Evolutionary conservation across 2,888 invertebrate species (phyloP).

Genomic region (Pachymerium ferrugineum): DNA sequence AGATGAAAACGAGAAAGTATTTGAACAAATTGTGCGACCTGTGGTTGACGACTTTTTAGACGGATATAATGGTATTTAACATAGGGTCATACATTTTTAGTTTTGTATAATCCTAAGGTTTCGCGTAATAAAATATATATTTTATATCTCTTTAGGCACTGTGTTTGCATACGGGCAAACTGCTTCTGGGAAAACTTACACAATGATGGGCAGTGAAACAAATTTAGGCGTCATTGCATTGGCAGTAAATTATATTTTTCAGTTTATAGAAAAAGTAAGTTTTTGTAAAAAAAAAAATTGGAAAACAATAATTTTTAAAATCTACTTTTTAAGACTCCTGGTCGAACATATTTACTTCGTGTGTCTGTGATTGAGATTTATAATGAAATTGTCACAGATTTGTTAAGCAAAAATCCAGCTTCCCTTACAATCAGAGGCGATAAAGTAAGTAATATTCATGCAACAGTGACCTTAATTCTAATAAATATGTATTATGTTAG

Average conservation of each 20-base stretch:
- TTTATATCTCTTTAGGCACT: slow-evolving; percentile 56
- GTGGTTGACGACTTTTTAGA: not conserved
- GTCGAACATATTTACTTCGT: slow-evolving; percentile 71
- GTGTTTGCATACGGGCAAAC: slow-evolving; percentile 90
- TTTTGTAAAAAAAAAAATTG: not conserved
- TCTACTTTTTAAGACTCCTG: slow-evolving; percentile 47
- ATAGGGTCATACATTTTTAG: not conserved
- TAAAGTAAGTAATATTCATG: slow-evolving; percentile 24
- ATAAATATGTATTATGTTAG: slow-evolving; percentile 48
- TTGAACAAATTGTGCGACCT: not conserved
- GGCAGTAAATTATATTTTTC: slow-evolving; percentile 57
- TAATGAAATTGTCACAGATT: slow-evolving; percentile 74
- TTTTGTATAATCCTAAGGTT: not conserved
- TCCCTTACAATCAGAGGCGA: slow-evolving; percentile 54
- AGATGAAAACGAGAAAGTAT: not conserved
- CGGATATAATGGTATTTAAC: not conserved
- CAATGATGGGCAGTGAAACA: slow-evolving; percentile 66
- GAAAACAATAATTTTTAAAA: not conserved
- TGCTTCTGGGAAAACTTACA: slow-evolving; percentile 77
- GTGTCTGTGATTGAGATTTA: slow-evolving; percentile 84
- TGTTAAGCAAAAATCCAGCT: slow-evolving; percentile 46
- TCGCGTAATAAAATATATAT: no score
- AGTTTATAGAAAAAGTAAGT: slow-evolving; percentile 55
- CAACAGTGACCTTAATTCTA: not conserved
- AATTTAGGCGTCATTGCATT: slow-evolving; percentile 56